Evolutionary conservation across 2,797 vertebrate species (phyloP).

Genomic region (Platyrinchus mystaceus): DNA sequence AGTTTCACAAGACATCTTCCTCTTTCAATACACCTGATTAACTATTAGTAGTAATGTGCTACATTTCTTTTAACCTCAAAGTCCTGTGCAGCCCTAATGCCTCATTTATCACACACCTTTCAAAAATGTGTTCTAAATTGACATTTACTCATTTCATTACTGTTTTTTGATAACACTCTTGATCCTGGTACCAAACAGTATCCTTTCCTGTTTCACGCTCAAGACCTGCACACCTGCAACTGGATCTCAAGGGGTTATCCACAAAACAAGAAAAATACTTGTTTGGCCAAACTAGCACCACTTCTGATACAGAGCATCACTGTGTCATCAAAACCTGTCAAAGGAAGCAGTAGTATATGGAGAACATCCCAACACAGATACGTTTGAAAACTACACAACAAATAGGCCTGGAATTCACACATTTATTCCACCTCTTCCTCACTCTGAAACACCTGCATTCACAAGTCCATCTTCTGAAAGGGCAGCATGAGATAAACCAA

Average conservation of each 20-base stretch:
- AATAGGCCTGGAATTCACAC: background rate
- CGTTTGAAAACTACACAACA: background rate
- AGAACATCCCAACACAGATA: background rate
- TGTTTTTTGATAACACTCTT: background rate
- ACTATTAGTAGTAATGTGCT: background rate
- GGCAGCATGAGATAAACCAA: background rate
- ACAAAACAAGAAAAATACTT: background rate
- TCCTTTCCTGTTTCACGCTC: background rate
- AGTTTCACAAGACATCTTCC: background rate
- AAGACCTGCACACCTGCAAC: background rate
- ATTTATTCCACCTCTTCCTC: background rate
- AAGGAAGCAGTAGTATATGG: background rate
- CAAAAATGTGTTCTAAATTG: background rate
- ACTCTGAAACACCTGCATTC: background rate
- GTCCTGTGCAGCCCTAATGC: background rate
- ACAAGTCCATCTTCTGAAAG: background rate
- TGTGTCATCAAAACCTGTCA: background rate
- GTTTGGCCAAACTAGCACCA: background rate
- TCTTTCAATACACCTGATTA: background rate
- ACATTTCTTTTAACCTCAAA: background rate
- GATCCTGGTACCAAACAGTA: background rate
- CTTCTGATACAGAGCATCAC: background rate
- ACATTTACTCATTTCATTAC: background rate
- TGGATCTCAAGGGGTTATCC: background rate
- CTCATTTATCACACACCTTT: background rate